phyloP scores from a whole-genome alignment of 2,888 invertebrate genomes.

The Harpalus rufipes region DNA sequence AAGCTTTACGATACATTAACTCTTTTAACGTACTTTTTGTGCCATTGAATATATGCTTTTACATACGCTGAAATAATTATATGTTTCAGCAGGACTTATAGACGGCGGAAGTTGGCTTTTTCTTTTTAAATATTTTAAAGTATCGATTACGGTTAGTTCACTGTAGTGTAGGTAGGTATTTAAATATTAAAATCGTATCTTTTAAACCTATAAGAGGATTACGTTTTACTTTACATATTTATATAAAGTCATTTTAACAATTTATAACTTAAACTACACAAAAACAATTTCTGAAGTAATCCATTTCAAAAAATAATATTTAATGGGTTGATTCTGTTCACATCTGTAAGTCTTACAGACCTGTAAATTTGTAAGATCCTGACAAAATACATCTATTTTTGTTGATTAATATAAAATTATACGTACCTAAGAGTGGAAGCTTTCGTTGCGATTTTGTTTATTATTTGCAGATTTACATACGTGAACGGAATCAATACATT shows the following conservation, averaged over 20 bases:
- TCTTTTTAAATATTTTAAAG: not conserved
- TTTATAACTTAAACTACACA: not conserved
- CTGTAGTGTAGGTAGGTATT: not conserved
- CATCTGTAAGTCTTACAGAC: too few species aligned
- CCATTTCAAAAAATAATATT: not conserved
- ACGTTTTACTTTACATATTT: not conserved
- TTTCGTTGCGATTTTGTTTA: too few species aligned
- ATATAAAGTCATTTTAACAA: not conserved
- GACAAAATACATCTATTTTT: too few species aligned
- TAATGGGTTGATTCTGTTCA: too few species aligned
- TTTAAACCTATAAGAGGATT: not conserved
- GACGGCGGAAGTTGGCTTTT: not conserved
- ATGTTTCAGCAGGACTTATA: not conserved
- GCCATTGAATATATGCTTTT: slow-evolving; percentile 20
- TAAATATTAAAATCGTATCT: not conserved
- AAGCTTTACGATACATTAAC: slow-evolving; percentile 17
- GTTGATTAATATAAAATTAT: too few species aligned
- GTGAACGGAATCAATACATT: too few species aligned
- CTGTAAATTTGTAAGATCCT: too few species aligned
- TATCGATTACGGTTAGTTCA: not conserved
- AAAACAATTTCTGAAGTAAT: not conserved
- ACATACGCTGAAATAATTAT: slow-evolving; percentile 3
- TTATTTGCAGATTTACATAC: too few species aligned
- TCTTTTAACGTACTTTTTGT: slow-evolving; percentile 21
- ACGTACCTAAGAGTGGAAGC: too few species aligned